Conservation (phyloP, 2,888 invertebrate species). For the Nycteola revayana region DNA sequence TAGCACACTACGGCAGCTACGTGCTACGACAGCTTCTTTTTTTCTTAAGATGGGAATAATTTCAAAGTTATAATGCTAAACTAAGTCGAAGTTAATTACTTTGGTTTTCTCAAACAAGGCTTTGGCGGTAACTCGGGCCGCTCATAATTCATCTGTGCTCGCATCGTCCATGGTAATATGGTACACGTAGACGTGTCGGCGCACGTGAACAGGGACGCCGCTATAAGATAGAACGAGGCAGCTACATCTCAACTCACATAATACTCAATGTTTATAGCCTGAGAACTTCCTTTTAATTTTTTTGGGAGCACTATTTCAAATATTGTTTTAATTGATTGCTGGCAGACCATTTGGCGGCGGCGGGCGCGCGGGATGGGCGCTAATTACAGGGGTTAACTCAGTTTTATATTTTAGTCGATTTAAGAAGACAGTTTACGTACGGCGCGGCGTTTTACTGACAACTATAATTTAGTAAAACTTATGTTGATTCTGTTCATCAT, state of each 20-base stretch:
- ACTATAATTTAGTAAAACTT: slow-evolving; percentile 58
- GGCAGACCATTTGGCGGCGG: slow-evolving; percentile 75
- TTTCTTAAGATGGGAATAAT: slow-evolving; percentile 33
- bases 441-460: slow-evolving; percentile 51
- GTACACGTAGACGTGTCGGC: slow-evolving; percentile 72
- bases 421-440: slow-evolving; percentile 43
- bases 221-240: slow-evolving; percentile 36
- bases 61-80: slow-evolving; percentile 62
- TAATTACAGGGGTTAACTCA: slow-evolving; percentile 66
- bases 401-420: slow-evolving; percentile 53
- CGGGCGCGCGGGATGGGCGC: slow-evolving; percentile 43
- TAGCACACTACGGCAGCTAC: slow-evolving; percentile 32
- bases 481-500: slow-evolving; percentile 48
- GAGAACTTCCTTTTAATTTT: slow-evolving; percentile 71
- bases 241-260: slow-evolving; percentile 44
- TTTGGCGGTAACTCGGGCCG: slow-evolving; percentile 71
- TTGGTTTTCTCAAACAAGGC: slow-evolving; percentile 73
- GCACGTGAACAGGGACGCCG: slow-evolving; percentile 52
- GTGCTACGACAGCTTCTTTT: slow-evolving; percentile 32
- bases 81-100: slow-evolving; percentile 77
- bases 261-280: slow-evolving; percentile 71
- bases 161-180: slow-evolving; percentile 61
- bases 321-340: slow-evolving; percentile 81
- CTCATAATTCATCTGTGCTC: slow-evolving; percentile 66
- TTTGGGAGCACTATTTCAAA: slow-evolving; percentile 77